Percentiles rank a stretch among this genome's conserved stretches.
Conservation (phyloP, 2,888 invertebrate species). For the Punctoribates punctum region DNA sequence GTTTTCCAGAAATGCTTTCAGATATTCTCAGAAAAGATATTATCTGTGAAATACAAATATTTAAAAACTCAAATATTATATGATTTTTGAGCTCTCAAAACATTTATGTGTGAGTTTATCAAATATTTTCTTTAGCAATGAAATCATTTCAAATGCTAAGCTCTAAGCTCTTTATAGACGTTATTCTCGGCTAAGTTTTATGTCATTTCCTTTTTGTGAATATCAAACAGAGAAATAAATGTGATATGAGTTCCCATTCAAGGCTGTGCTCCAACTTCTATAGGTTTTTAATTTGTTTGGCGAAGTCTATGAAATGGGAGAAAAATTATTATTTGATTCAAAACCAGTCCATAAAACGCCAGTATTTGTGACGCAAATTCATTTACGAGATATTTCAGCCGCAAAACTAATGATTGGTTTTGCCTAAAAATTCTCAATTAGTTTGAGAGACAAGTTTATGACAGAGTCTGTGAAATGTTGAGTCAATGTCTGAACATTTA, state of each 20-base stretch:
- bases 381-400: not conserved
- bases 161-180: not conserved
- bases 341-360: not conserved
- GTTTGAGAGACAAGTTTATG: not conserved
- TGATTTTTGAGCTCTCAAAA: too few species aligned
- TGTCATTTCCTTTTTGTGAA: not conserved
- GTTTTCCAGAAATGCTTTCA: too few species aligned
- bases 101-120: too few species aligned
- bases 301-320: not conserved
- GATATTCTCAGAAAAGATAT: too few species aligned
- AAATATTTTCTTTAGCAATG: too few species aligned
- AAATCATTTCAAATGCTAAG: not conserved
- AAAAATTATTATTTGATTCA: not conserved
- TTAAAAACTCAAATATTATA: too few species aligned
- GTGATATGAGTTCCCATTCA: not conserved
- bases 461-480: not conserved
- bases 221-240: not conserved
- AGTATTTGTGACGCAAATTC: not conserved
- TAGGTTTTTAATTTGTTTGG: not conserved
- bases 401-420: too few species aligned
- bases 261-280: not conserved
- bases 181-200: not conserved
- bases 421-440: not conserved
- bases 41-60: too few species aligned
- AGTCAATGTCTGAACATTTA: conserved; percentile 9